These are phyloP conservation scores for Sarcophilus harrisii DNA, from an alignment of 2,797 vertebrate species.

Conservation along the genomic window DNA sequence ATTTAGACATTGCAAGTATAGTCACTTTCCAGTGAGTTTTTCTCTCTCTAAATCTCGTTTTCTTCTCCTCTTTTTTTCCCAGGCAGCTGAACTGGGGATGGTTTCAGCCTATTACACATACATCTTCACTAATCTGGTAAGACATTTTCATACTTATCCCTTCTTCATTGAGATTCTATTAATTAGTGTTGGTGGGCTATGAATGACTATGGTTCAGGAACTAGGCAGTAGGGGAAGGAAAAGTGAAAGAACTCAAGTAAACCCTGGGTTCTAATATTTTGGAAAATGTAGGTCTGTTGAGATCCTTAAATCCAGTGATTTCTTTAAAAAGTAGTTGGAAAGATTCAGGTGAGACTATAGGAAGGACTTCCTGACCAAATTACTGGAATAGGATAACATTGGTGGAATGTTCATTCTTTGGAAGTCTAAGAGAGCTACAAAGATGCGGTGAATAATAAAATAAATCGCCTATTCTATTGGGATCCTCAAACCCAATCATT, in stretches of 20 bases:
- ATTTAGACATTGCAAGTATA: background rate
- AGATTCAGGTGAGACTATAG: background rate
- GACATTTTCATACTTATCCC: slow-evolving; percentile 70
- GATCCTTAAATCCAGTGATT: background rate
- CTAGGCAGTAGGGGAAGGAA: rapidly evolving
- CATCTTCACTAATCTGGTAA: slow-evolving; percentile 99
- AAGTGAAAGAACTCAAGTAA: background rate
- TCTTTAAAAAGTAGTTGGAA: background rate
- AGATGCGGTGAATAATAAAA: background rate
- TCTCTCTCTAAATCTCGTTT: slow-evolving; percentile 70
- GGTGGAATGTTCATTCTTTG: background rate
- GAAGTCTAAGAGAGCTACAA: background rate
- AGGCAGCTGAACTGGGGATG: slow-evolving; percentile 99
- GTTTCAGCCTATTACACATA: slow-evolving; percentile 98
- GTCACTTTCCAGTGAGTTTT: background rate
- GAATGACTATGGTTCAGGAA: background rate
- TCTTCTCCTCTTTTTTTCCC: slow-evolving; percentile 80
- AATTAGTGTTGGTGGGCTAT: slow-evolving; percentile 33
- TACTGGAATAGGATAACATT: background rate
- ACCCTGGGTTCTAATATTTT: background rate
- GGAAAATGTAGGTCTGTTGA: background rate
- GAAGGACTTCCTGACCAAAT: background rate
- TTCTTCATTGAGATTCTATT: slow-evolving; percentile 10
- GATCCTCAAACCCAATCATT: background rate
- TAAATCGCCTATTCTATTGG: background rate